Base-by-base conservation (phyloP, 2,888 invertebrate species). In the Dryobota labecula region DNA sequence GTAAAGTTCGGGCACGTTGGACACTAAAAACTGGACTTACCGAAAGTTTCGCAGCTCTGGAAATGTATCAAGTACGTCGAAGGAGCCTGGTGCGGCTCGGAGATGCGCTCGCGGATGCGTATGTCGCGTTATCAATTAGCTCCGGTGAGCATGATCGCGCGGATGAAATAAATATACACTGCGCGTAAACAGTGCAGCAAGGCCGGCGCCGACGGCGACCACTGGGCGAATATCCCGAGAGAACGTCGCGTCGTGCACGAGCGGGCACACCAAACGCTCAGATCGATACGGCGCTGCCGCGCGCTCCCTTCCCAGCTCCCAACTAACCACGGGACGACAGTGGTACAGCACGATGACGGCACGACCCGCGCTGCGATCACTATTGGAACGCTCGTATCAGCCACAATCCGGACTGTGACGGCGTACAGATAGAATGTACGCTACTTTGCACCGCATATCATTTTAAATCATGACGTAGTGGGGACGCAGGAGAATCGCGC, bases 191-290 rank as follows among this genome's bases (percentile, higher is more conserved):
- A 92, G 92, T 90, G 90, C 91, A 92, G 92, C 92, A 94, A 92
- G 94, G 93, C 94, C 94, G 94, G 95, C 94, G 94, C 95, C 93
- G 92, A 94, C 95, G 94, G 92, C 94, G 93, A 95, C 91, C 92
- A 92, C 91, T 93, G 91, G 91, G 87, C 93, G 94, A 95, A 92
- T 95, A 94, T 95, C 93, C 92, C 93, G 94, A 92, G 93, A 93
- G 92, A 92, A 90, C 92, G 94, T 90, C 89, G 94, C 92, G 94
- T 90, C 90, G 93, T 91, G 92, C 93, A 90, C 94, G 91, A 93
- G 89, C 93, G 92, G 90, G 89, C 91, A 90, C 91, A 91, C 93
- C 90, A 92, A 92, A 90, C 89, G 90, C 87, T 92, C 91, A 92
- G 94, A 95, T 95, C 95, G 94, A 95, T 95, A 95, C 89, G 90